Evolutionary conservation across 2,113 vertebrate genomes (phyloP).

Genomic region (Istiophorus platypterus): DNA sequence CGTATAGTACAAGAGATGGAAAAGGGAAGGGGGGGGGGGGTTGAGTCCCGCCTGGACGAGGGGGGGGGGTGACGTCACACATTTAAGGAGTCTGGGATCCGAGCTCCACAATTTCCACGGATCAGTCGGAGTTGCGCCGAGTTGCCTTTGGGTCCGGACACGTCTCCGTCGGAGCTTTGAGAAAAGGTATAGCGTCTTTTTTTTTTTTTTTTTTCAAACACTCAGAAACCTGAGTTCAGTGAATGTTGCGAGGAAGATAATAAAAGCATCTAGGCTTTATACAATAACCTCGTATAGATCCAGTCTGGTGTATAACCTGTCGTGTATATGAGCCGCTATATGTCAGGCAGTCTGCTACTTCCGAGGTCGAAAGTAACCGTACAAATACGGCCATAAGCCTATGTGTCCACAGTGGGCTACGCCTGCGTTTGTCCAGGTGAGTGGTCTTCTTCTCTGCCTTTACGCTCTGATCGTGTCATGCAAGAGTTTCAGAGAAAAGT

Average conservation of each 20-base stretch:
- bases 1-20: background rate
- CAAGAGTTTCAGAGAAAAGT: background rate
- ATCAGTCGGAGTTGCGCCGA: background rate
- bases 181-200: conserved; percentile 41
- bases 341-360: background rate
- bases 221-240: background rate
- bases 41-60: conserved; percentile 35
- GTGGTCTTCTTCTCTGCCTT: background rate
- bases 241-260: background rate
- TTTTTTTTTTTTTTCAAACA: too few relatives aligned
- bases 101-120: conserved; percentile 6
- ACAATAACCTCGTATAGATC: background rate
- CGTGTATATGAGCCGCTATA: background rate
- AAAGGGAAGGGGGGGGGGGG: background rate
- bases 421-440: background rate
- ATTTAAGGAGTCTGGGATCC: conserved; percentile 39
- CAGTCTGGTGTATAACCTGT: too few relatives aligned
- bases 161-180: conserved; percentile 3
- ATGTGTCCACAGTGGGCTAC: too few relatives aligned
- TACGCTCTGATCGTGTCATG: background rate
- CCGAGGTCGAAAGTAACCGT: background rate
- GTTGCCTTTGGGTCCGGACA: background rate
- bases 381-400: background rate
- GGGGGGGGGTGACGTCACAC: conserved; percentile 58
- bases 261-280: background rate